Evolutionary conservation across 2,113 vertebrate species (phyloP), one percentile per base, ranked within the genome.

Genomic region (Regulus satrapa): DNA sequence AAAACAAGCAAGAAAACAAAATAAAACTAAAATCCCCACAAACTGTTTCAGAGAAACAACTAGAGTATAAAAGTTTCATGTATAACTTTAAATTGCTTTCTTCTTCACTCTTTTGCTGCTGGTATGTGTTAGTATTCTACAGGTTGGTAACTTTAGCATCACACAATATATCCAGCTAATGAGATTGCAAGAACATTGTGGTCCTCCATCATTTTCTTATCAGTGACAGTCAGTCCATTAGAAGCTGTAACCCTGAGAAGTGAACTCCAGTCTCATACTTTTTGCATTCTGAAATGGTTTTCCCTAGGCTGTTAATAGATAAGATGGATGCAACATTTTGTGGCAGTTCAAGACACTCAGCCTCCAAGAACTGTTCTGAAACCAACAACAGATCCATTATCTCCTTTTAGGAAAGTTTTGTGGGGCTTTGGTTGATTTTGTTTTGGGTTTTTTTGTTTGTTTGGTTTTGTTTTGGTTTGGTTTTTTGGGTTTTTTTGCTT

Each of bases 181-280:
- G 97, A 98, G 98, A 97, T 73, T 97, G 95, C 82, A 94, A 90
- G 95, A 97, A 67, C 88, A 91, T 55, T 92, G 94, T 67, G 62
- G 78, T 97, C 68, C 89, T 98, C 95, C 96, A 97, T 98, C 98
- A 97, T 98, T 97, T 97, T 88, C 95, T 98, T 98, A 98, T 98
- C 97, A 73, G 94, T 97, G 97, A 98, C 97, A 98, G 97, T 93
- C 96, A 97, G 96, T 98, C 97, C 90, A 96, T 98, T 98, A 97
- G 95, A 97, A 95, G 67, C 95, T 89, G 75, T 85, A 97, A 97
- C 92, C 88, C 91, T 79, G 85, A 94, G 84, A 97, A 97, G 80
- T 80, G 95, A 97, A 97, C 97, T 97, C 88, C 89, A 91, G 93
- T 90, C 95, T 96, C 92, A 90, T 96, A 97, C 63, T 97, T 98